Evolutionary conservation across 2,888 invertebrate genomes (phyloP).

Genomic region (Metellina segmentata): DNA sequence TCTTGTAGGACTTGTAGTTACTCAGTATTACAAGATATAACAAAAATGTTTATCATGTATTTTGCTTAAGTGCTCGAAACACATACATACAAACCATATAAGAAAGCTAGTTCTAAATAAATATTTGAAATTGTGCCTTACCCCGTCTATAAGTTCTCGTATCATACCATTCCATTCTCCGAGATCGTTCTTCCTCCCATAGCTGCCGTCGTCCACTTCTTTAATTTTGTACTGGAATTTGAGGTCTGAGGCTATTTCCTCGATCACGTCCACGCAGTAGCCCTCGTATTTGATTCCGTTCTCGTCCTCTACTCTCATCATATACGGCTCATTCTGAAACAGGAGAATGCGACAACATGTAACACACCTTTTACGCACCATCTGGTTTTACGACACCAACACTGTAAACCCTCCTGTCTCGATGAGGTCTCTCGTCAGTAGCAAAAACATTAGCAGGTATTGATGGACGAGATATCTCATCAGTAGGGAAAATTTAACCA

Average conservation of each 20-base stretch:
- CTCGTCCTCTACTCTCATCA: constrained; percentile 87
- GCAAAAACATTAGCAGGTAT: no score
- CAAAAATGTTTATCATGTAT: no score
- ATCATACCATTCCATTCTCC: constrained; percentile 92
- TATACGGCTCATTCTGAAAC: constrained; percentile 90
- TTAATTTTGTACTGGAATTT: constrained; percentile 78
- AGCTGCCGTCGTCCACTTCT: constrained; percentile 91
- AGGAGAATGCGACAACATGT: neutral
- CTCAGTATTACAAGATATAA: no score
- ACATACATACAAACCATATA: no score
- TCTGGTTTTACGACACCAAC: neutral
- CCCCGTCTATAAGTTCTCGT: constrained; percentile 93
- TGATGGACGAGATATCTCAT: no score
- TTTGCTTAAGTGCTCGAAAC: no score
- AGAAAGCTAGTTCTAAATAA: no score
- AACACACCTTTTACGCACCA: neutral
- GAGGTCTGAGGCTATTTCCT: constrained; percentile 87
- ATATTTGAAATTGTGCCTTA: constrained; percentile 82
- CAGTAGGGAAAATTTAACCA: no score
- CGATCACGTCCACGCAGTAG: constrained; percentile 94
- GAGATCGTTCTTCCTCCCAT: constrained; percentile 88
- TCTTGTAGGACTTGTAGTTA: no score
- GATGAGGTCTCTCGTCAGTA: neutral
- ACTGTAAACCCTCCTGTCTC: neutral
- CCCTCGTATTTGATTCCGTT: constrained; percentile 88